Conservation (phyloP, 2,888 invertebrate genomes). For the Perdita meconis region DNA sequence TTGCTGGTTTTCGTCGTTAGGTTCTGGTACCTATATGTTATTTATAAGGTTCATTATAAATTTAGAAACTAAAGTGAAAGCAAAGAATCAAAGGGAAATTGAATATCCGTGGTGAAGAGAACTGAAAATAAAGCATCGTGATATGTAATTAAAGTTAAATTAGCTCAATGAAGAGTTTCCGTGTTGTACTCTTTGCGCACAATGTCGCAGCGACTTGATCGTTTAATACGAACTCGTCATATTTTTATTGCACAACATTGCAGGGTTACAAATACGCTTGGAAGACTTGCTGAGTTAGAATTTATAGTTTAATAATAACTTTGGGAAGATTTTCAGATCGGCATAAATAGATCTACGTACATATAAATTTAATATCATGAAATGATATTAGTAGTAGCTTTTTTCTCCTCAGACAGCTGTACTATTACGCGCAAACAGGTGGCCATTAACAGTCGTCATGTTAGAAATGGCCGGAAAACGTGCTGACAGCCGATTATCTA, state of each 20-base stretch:
- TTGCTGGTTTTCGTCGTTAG: background rate
- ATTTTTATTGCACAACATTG: conserved; percentile 21
- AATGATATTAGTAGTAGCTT: background rate
- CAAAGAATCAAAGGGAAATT: background rate
- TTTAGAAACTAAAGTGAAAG: conserved; percentile 7
- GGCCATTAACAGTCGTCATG: background rate
- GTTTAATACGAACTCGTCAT: conserved; percentile 16
- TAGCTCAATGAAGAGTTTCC: conserved; percentile 36
- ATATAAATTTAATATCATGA: too few relatives aligned
- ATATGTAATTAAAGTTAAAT: conserved; percentile 45
- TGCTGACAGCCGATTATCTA: conserved; percentile 30
- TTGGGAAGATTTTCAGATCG: too few relatives aligned
- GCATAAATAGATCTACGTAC: too few relatives aligned
- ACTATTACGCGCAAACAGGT: background rate
- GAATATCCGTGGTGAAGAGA: background rate
- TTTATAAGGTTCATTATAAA: background rate
- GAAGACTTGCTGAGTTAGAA: too few relatives aligned
- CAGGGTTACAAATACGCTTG: too few relatives aligned
- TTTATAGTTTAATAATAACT: too few relatives aligned
- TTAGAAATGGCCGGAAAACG: conserved; percentile 34
- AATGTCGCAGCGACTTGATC: background rate
- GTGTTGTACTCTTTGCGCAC: conserved; percentile 9
- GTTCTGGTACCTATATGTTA: background rate
- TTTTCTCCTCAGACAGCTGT: background rate
- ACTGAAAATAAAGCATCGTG: background rate